Base-by-base conservation (phyloP, 2,113 vertebrate genomes). In the Dipodomys stephensi region DNA sequence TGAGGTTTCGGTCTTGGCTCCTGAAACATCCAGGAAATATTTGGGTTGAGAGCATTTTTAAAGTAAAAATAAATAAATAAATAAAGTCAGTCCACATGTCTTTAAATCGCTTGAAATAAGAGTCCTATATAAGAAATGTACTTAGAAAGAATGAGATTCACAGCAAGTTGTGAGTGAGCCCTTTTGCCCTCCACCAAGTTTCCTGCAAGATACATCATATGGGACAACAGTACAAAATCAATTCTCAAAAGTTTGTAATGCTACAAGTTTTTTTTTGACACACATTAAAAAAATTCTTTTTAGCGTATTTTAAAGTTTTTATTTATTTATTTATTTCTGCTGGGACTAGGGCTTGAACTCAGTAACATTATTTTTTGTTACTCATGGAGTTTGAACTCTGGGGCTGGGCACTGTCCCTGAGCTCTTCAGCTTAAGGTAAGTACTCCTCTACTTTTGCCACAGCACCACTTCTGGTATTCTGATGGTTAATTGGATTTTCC, bases 101-200 rank as follows among this genome's bases (percentile, higher is more conserved):
- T 86, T 44, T 16, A 84, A 57, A 69, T 62, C 69, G 32, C 46
- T 83, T 77, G 60, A 74, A 85, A 89, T 81, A 90, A 44, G 25
- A 78, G 57, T 73, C 22, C 53, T 53, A 23, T 60, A 35, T 35
- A 35, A 46, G 22, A 90, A 64, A 49, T 72, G n/a, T 85, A 62
- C 25, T 88, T 76, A 60, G 49, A 89, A 76, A 89, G 80, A 65
- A 83, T 90, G 28, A 81, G 53, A 80, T 77, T 80, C 30, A 32
- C 10, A 6, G 23, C 32, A 65, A 90, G 13, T 72, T 79, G 25
- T 1, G 35, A 83, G 83, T 12, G 87, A 57, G 7, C 2, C 32
- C 15, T 25, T 25, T 6, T 28, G 60, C 9, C 53, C 72, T 91
- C 46, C 28, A 68, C 30, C 30, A 30, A 16, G 79, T 39, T 80